These are phyloP conservation scores for Coccyzus lansbergi DNA, from an alignment of 2,797 vertebrate genomes.

Conservation along the genomic window DNA sequence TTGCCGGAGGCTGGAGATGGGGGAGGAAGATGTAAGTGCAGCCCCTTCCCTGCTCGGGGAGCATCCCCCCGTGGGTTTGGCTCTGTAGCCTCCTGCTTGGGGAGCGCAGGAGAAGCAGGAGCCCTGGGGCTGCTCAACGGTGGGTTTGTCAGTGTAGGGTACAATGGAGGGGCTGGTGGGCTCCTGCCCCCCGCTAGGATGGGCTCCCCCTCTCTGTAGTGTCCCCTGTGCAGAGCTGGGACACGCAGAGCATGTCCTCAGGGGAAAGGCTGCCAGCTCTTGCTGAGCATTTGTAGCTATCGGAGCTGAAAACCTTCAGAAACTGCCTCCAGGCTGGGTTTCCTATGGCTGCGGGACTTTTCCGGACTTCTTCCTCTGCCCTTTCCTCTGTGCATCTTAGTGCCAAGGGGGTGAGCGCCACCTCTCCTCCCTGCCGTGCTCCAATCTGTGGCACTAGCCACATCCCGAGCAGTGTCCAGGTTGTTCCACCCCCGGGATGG, in stretches of 20 bases:
- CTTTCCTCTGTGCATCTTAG: background rate
- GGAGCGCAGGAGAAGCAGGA: background rate
- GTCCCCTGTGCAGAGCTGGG: background rate
- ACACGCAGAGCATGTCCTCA: rapidly evolving
- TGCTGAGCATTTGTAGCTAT: background rate
- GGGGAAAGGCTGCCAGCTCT: background rate
- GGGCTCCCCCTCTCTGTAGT: background rate
- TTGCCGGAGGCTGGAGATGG: background rate
- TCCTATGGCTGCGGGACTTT: constrained; percentile 45
- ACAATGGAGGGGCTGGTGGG: background rate
- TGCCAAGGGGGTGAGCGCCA: rapidly evolving
- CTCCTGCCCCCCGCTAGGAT: rapidly evolving
- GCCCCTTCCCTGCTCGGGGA: background rate
- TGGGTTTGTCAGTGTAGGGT: background rate
- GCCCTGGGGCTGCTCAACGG: background rate
- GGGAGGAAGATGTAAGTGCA: background rate
- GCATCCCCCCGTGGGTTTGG: background rate
- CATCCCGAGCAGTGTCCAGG: background rate
- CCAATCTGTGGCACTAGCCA: background rate
- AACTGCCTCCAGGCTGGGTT: background rate
- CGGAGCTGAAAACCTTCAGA: background rate
- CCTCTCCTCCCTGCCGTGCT: background rate
- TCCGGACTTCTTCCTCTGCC: constrained; percentile 19
- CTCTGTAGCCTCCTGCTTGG: rapidly evolving
- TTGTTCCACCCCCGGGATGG: background rate